Evolutionary conservation across 2,888 invertebrate species (phyloP).

Genomic region (Hirtodrosophila confusa): DNA sequence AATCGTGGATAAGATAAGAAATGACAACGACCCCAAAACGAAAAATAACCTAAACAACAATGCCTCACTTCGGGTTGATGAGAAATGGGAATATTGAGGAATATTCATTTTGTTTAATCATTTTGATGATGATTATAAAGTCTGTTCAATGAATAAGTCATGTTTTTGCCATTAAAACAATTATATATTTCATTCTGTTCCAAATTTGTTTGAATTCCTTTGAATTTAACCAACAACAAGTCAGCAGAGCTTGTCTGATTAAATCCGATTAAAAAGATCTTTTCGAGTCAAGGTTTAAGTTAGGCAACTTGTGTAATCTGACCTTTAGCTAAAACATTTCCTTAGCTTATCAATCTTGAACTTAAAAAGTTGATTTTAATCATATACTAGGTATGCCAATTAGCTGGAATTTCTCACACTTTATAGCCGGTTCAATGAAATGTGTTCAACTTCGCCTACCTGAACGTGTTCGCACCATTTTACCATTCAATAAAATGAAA

Average conservation of each 20-base stretch:
- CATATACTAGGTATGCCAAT: background rate
- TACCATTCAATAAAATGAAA: constrained; percentile 7
- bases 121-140: background rate
- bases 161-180: constrained; percentile 15
- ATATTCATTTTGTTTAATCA: constrained; percentile 18
- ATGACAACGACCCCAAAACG: constrained; percentile 42
- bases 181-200: too few relatives aligned
- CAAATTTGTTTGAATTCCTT: too few relatives aligned
- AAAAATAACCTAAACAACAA: background rate
- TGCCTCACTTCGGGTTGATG: constrained; percentile 9
- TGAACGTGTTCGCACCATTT: background rate
- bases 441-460: background rate
- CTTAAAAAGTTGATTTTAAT: too few relatives aligned
- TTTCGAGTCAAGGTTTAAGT: too few relatives aligned
- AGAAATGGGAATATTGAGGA: background rate
- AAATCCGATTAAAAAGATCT: too few relatives aligned
- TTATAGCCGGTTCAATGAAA: background rate
- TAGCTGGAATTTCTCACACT: constrained; percentile 7
- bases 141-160: constrained; percentile 11
- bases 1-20: constrained; percentile 56
- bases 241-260: too few relatives aligned
- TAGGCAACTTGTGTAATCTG: too few relatives aligned
- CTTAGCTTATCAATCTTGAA: too few relatives aligned
- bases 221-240: too few relatives aligned
- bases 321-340: too few relatives aligned